Conservation (phyloP, 2,888 invertebrate genomes). For the Chrysolina haemoptera region DNA sequence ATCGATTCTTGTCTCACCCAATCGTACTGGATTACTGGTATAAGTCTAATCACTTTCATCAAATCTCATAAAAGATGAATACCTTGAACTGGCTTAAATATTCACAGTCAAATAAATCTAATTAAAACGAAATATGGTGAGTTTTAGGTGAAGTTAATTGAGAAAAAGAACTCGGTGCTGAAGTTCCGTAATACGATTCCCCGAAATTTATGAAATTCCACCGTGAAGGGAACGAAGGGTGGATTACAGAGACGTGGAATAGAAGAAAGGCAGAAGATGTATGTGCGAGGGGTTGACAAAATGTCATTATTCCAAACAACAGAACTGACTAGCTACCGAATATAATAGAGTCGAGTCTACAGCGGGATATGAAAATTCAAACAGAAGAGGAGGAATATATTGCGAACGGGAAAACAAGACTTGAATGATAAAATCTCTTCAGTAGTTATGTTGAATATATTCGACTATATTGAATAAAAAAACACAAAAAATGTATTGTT, state of each 20-base stretch:
- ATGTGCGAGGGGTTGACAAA: slow-evolving; percentile 39
- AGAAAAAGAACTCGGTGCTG: slow-evolving; percentile 42
- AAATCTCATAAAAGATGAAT: too few relatives aligned
- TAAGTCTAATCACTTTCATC: too few relatives aligned
- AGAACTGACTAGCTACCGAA: slow-evolving; percentile 3
- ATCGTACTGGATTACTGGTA: too few relatives aligned
- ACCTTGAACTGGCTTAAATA: too few relatives aligned
- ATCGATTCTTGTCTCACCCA: too few relatives aligned
- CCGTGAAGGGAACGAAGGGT: slow-evolving; percentile 31
- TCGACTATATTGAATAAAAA: too few relatives aligned
- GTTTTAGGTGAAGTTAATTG: slow-evolving; percentile 48
- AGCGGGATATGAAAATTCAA: background rate
- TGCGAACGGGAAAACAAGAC: background rate
- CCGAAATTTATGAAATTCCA: slow-evolving; percentile 49
- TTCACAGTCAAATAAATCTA: slow-evolving; percentile 43
- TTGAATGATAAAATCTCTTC: background rate
- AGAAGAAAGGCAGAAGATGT: slow-evolving; percentile 32
- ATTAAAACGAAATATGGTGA: slow-evolving; percentile 45
- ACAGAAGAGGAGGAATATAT: background rate
- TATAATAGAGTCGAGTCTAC: background rate
- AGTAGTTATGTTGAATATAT: too few relatives aligned
- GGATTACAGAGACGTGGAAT: slow-evolving; percentile 33
- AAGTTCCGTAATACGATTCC: slow-evolving; percentile 45
- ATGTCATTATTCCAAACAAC: slow-evolving; percentile 39
- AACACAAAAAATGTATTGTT: too few relatives aligned